Evolutionary conservation across 2,888 invertebrate genomes (phyloP).

Genomic region (Drymonia ruficornis): DNA sequence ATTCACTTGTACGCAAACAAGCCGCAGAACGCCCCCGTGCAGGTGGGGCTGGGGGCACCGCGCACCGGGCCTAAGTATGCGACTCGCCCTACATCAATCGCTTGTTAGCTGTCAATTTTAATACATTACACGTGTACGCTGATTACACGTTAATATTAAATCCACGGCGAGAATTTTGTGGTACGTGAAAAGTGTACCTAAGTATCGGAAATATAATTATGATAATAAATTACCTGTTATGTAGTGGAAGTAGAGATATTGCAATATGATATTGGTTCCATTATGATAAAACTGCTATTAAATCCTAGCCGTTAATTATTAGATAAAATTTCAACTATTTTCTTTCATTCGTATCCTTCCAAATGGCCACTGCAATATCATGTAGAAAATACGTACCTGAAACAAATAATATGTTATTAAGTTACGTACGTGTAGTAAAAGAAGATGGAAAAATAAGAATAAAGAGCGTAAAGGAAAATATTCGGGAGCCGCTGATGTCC

Average conservation of each 20-base stretch:
- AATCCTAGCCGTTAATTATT: no score
- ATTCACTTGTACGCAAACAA: conserved; percentile 84
- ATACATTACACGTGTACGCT: conserved; percentile 35
- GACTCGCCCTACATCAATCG: conserved; percentile 42
- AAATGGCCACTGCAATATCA: not conserved
- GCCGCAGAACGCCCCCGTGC: conserved; percentile 66
- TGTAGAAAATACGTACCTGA: conserved; percentile 26
- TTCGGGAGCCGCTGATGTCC: conserved; percentile 33
- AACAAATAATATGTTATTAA: conserved; percentile 31
- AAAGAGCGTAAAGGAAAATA: conserved; percentile 29
- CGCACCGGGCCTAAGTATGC: conserved; percentile 52
- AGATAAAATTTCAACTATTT: not conserved
- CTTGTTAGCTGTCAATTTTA: conserved; percentile 31
- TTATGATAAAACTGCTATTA: no score
- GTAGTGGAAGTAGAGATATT: no score
- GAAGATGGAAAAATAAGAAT: conserved; percentile 23
- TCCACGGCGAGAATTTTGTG: not conserved
- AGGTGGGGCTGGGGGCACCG: conserved; percentile 36
- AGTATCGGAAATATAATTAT: no score
- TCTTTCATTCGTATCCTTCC: not conserved
- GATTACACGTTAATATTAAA: conserved; percentile 7
- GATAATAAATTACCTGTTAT: no score
- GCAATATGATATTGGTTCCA: no score
- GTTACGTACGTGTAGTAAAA: conserved; percentile 18
- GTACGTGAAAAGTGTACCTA: no score